A percentile compares a stretch with the other conserved stretches of the same genome.
These are phyloP conservation scores for Lepidurus apus DNA, from an alignment of 1,140 invertebrate species.

Conservation along the genomic window DNA sequence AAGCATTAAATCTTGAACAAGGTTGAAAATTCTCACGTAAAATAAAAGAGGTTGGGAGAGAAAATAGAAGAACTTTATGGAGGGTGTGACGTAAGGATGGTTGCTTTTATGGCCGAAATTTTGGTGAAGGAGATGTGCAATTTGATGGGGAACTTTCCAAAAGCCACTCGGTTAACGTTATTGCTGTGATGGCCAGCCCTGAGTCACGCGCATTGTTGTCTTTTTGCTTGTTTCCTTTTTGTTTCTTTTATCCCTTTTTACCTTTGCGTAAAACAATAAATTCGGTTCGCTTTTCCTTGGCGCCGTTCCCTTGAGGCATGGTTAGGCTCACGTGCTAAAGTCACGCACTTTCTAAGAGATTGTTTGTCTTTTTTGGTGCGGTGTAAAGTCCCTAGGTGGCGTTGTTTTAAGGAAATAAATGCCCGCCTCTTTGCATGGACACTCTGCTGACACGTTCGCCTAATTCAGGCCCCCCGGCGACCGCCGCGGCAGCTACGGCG, in stretches of 20 bases:
- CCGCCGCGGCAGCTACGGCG: slow-evolving; percentile 28
- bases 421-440: slow-evolving; percentile 27
- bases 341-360: background rate
- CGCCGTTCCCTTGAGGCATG: background rate
- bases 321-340: background rate
- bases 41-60: background rate
- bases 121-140: background rate
- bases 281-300: background rate
- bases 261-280: background rate
- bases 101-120: background rate
- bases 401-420: background rate
- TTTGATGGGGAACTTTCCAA: background rate
- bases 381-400: background rate
- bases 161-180: background rate
- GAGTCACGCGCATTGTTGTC: background rate
- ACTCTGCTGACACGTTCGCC: slow-evolving; percentile 19
- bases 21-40: background rate
- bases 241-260: background rate
- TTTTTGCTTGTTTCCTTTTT: background rate
- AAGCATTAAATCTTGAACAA: background rate
- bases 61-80: background rate
- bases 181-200: slow-evolving; percentile 20
- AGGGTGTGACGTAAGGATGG: background rate
- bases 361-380: background rate
- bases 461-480: slow-evolving; percentile 16